phyloP scores from a whole-genome alignment of 2,888 invertebrate genomes.

The Acheta domesticus region DNA sequence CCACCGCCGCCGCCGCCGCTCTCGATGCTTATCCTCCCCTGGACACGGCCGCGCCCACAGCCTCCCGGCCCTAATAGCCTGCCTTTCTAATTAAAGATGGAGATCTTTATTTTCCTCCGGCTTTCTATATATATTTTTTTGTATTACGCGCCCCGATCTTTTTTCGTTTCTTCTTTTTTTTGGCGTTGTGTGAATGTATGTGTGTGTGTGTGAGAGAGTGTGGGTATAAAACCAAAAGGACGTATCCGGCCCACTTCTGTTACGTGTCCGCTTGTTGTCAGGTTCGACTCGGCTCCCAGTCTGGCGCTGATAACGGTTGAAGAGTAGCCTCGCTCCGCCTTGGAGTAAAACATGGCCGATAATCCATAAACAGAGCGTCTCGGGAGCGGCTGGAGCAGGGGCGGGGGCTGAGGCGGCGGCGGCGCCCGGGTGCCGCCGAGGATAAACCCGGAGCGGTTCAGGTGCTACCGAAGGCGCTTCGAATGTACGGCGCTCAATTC shows the following conservation, averaged over 20 bases:
- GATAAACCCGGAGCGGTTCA: too few species aligned
- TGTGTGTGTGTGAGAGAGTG: background rate
- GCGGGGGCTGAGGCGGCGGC: background rate
- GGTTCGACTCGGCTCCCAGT: constrained; percentile 18
- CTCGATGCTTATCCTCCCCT: constrained; percentile 19
- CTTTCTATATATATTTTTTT: constrained; percentile 18
- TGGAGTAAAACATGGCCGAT: background rate
- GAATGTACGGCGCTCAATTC: too few species aligned
- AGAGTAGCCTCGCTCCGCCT: background rate
- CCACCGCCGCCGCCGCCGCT: background rate
- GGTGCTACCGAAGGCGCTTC: too few species aligned
- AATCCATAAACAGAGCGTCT: background rate
- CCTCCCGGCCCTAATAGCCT: constrained; percentile 23
- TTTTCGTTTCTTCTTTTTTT: background rate
- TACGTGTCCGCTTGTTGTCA: background rate
- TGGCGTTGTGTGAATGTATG: too few species aligned
- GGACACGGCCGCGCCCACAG: constrained; percentile 22
- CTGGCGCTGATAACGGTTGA: background rate
- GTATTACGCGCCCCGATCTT: constrained; percentile 8
- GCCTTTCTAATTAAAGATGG: constrained; percentile 48
- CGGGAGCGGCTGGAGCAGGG: background rate
- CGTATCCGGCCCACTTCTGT: background rate
- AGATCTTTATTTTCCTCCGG: constrained; percentile 43
- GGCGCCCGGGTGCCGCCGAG: background rate
- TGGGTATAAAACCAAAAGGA: background rate